Conservation (phyloP, 2,113 vertebrate species). For the Pterocles orientalis region DNA sequence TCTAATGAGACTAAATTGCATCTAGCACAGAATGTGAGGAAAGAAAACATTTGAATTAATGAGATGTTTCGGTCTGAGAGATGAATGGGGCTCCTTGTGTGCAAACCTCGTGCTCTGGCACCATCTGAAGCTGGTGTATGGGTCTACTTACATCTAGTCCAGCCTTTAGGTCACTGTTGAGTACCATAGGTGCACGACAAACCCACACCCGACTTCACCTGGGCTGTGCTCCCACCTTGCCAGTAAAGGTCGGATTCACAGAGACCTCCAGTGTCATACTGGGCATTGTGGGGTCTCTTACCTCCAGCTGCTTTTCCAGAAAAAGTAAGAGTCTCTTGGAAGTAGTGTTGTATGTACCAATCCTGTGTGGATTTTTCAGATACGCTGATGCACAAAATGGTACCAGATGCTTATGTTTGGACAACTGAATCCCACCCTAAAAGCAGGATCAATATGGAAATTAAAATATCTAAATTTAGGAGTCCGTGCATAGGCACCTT, state of each 20-base stretch:
- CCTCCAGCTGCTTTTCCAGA: not conserved
- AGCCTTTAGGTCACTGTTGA: not conserved
- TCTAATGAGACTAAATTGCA: not conserved
- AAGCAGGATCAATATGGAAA: not conserved
- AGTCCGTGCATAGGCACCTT: not conserved
- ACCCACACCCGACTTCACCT: not conserved
- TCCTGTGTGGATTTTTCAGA: not conserved
- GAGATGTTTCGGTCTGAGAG: not conserved
- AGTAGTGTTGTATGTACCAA: rapidly evolving
- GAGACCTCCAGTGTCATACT: not conserved
- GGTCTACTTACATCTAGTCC: not conserved
- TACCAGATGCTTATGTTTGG: not conserved
- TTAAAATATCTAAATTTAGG: not conserved
- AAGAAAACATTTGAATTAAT: not conserved
- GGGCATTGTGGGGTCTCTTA: too few species aligned
- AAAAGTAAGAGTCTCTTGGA: not conserved
- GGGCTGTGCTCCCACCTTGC: not conserved
- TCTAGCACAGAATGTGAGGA: not conserved
- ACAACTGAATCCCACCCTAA: not conserved
- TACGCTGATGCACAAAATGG: not conserved
- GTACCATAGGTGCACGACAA: not conserved
- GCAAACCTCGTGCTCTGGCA: not conserved
- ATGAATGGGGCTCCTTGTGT: not conserved
- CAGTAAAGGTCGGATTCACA: not conserved
- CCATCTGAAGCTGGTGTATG: not conserved